These are phyloP conservation scores for Syngnathus floridae DNA, from an alignment of 2,113 vertebrate species.

Conservation along the genomic window DNA sequence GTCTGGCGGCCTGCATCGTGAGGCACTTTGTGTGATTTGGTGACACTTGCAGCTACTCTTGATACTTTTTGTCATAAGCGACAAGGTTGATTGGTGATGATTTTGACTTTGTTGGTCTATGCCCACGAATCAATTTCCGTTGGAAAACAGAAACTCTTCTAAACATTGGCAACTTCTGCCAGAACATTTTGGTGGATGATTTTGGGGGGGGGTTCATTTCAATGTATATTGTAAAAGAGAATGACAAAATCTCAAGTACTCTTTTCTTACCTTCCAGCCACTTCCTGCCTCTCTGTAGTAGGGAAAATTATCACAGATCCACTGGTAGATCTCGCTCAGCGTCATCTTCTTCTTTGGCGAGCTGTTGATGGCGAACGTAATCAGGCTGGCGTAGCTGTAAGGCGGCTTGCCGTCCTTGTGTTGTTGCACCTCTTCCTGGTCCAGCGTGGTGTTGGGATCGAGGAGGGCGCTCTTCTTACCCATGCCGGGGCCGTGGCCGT, in stretches of 20 bases:
- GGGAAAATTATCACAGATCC: constrained; percentile 88
- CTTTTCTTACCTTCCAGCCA: constrained; percentile 80
- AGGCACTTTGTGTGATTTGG: constrained; percentile 59
- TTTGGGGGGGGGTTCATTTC: not conserved
- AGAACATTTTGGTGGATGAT: too few species aligned
- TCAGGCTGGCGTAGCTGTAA: constrained; percentile 90
- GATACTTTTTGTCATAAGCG: constrained; percentile 40
- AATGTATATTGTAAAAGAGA: not conserved
- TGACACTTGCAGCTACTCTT: constrained; percentile 37
- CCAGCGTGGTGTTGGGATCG: constrained; percentile 84
- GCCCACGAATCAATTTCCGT: constrained; percentile 24
- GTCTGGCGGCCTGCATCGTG: constrained; percentile 36
- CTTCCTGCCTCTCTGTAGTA: constrained; percentile 87
- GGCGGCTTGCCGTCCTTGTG: constrained; percentile 90
- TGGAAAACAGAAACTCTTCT: constrained; percentile 21
- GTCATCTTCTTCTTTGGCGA: constrained; percentile 94
- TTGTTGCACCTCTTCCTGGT: constrained; percentile 88
- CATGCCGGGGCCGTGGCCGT: constrained; percentile 78
- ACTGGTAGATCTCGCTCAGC: constrained; percentile 87
- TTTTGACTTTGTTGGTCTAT: constrained; percentile 25
- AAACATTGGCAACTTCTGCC: constrained; percentile 11
- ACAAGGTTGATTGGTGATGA: constrained; percentile 46
- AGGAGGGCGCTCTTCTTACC: constrained; percentile 81
- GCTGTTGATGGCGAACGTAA: constrained; percentile 91
- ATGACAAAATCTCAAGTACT: not conserved